Evolutionary conservation across 2,113 vertebrate genomes (phyloP).

Genomic region (Dicrurus megarhynchus): DNA sequence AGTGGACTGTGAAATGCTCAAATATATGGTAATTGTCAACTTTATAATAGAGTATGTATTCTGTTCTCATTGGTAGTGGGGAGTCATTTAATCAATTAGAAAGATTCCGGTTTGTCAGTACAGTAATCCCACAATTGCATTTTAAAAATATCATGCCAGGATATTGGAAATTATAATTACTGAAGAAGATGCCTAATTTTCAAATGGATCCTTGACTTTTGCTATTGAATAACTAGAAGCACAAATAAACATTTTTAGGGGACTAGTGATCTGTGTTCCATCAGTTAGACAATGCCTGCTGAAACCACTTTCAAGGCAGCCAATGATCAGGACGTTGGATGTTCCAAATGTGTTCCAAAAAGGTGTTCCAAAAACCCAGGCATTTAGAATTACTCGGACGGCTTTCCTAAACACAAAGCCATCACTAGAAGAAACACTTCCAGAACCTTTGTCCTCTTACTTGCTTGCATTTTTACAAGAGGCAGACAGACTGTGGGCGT

Average conservation of each 20-base stretch:
- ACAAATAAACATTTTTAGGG: neutral
- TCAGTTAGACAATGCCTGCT: neutral
- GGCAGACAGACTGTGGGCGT: neutral
- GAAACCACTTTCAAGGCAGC: neutral
- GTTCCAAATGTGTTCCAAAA: neutral
- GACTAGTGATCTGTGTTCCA: neutral
- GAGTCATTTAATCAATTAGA: slow-evolving; percentile 58
- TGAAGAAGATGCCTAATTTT: neutral
- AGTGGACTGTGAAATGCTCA: slow-evolving; percentile 58
- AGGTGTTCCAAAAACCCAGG: neutral
- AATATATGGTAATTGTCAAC: slow-evolving; percentile 52
- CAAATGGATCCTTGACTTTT: neutral
- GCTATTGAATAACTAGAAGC: neutral
- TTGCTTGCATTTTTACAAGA: neutral
- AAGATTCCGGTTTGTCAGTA: slow-evolving; percentile 54
- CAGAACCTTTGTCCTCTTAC: neutral
- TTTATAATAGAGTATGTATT: slow-evolving; percentile 48
- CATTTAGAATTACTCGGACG: neutral
- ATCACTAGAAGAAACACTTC: neutral
- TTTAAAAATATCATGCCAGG: slow-evolving; percentile 18
- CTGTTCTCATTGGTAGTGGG: slow-evolving; percentile 37
- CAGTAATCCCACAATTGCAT: slow-evolving; percentile 31
- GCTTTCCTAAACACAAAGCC: neutral
- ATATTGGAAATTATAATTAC: slow-evolving; percentile 4
- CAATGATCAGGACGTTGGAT: neutral